A percentile compares a stretch with the other conserved stretches of the same genome.
phyloP scores from a whole-genome alignment of 2,113 vertebrate species.

The Pomatostomus ruficeps region DNA sequence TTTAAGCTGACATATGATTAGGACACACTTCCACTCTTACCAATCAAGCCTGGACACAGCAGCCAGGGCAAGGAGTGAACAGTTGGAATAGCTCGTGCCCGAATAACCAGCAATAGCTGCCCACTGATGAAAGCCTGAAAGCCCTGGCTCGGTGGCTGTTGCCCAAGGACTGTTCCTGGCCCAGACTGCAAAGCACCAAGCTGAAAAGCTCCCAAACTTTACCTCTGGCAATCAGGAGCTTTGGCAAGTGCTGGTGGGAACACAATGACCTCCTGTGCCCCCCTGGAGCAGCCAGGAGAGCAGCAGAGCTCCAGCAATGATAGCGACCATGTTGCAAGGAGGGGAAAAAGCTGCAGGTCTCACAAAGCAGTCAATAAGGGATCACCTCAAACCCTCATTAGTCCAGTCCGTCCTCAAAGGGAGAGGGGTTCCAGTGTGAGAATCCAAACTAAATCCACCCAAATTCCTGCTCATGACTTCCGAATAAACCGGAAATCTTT shows the following conservation, averaged over 20 bases:
- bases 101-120: background rate
- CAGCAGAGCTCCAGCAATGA: background rate
- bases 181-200: background rate
- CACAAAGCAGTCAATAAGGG: background rate
- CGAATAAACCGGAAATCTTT: background rate
- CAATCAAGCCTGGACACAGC: background rate
- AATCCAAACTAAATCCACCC: background rate
- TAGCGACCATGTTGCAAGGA: background rate
- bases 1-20: background rate
- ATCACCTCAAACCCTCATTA: background rate
- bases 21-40: background rate
- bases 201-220: background rate
- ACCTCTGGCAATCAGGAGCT: background rate
- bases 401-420: background rate
- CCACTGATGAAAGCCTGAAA: background rate
- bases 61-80: background rate
- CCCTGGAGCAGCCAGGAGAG: background rate
- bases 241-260: conserved; percentile 25
- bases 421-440: background rate
- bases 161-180: background rate
- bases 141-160: background rate
- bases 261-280: background rate
- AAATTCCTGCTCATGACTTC: background rate
- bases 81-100: background rate
- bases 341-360: background rate